Base-by-base conservation (phyloP, 92 coral and sea anemone species). In the Parazoanthus darwini region DNA sequence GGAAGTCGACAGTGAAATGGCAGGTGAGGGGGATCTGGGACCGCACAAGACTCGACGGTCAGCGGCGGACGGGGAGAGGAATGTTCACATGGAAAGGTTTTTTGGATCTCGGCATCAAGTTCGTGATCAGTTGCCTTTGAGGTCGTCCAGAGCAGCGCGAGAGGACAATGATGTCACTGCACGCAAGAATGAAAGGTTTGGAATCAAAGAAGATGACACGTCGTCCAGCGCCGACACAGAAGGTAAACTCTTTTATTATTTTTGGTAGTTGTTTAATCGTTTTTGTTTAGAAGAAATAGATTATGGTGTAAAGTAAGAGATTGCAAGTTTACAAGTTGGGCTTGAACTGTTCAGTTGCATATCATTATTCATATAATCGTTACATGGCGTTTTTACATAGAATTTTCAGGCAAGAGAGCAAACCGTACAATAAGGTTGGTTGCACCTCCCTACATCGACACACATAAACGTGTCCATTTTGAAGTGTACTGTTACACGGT, bases 101-200 rank as follows among this genome's bases (percentile, higher is more conserved):
- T 84, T 84, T 36, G 87, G 87, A 3, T 44, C 66, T 25, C 56
- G 25, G 54, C 18, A 20, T 5, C 75, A 84, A 71, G 22, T 14
- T 25, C 25, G 22, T 43, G 79, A 20, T 2, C 65, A 44, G n/a
- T 23, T 38, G 33, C 78, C 56, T 71, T 16, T 84, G 25, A 95
- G 96, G 51, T 96, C 99, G 14, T 95, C 98, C 22, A 91, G 99
- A 56, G 92, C 93, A 63, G 66, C 96, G 16, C 90, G 95, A 65
- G 98, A 93, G 86, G 96, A 93, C 75, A 93, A 92, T 26, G 96
- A 95, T 63, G 80, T 92, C 42, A 95, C 95, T n/a, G 91, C 98
- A 9, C 85, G 90, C 54, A 92, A 92, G n/a, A 74, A 91, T 59
- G 94, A 92, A 86, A 71, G 94, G 80, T 93, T 94, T 74, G 78